Percentiles rank a stretch among this genome's conserved stretches.
These are phyloP conservation scores for Argynnis bischoffii DNA, from an alignment of 2,888 invertebrate genomes.

Conservation along the genomic window DNA sequence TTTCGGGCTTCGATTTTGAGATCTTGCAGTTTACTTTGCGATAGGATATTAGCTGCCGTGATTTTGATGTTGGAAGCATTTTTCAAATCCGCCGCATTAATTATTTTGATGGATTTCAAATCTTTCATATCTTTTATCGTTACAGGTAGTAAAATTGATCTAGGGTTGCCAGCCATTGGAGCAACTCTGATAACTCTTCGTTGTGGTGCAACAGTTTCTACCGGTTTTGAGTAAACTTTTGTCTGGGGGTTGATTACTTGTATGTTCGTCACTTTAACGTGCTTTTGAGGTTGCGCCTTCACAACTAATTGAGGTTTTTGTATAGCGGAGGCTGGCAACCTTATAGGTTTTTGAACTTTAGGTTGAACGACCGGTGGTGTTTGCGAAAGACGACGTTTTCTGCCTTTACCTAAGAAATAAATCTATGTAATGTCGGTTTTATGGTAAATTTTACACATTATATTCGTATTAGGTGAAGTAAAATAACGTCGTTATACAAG, in stretches of 20 bases:
- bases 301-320: constrained; percentile 73
- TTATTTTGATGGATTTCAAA: constrained; percentile 87
- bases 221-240: constrained; percentile 75
- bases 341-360: constrained; percentile 70
- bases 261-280: constrained; percentile 71
- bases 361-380: constrained; percentile 69
- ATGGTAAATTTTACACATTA: background rate
- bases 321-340: constrained; percentile 54
- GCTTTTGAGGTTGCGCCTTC: constrained; percentile 73
- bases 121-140: constrained; percentile 87
- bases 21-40: constrained; percentile 73
- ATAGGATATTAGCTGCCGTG: constrained; percentile 75
- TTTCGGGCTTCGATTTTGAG: constrained; percentile 62
- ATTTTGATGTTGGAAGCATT: constrained; percentile 79
- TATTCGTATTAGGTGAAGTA: too few species aligned
- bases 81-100: constrained; percentile 84
- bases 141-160: constrained; percentile 88
- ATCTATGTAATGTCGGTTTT: background rate
- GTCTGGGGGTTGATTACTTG: constrained; percentile 69
- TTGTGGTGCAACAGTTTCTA: constrained; percentile 71
- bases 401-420: constrained; percentile 59
- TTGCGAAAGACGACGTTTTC: constrained; percentile 74
- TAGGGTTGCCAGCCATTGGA: constrained; percentile 78
- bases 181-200: constrained; percentile 72
- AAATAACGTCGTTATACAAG: background rate